A percentile compares a stretch with the other conserved stretches of the same genome.
phyloP scores from a whole-genome alignment of 2,113 vertebrate species.

The Ploceus nigricollis region DNA sequence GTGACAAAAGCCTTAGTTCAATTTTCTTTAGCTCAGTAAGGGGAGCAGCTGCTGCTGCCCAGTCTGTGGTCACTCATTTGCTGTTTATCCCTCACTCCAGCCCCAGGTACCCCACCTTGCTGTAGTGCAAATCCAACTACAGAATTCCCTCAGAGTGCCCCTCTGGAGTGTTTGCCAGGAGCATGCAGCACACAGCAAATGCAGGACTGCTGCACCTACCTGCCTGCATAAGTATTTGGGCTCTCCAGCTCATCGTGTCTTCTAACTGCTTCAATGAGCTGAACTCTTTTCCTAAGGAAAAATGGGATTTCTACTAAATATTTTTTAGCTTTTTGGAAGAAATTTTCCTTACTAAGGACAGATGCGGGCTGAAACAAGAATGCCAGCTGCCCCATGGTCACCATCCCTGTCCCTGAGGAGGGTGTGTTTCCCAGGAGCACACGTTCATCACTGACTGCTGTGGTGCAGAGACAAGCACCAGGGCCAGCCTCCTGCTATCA shows the following conservation, averaged over 20 bases:
- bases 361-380: not conserved
- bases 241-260: not conserved
- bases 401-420: not conserved
- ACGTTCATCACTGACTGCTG: not conserved
- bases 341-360: not conserved
- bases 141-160: not conserved
- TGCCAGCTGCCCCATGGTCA: not conserved
- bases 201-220: not conserved
- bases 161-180: not conserved
- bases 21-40: not conserved
- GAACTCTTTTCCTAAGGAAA: not conserved
- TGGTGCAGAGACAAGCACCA: not conserved
- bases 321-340: not conserved
- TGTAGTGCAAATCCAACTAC: not conserved
- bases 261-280: not conserved
- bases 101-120: not conserved
- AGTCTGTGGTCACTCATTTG: not conserved
- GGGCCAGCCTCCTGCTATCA: not conserved
- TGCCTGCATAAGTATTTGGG: not conserved
- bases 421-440: not conserved
- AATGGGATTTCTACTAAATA: not conserved
- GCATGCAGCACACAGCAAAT: not conserved
- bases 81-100: not conserved
- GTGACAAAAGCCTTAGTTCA: not conserved
- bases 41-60: not conserved